Conservation (phyloP, 2,113 vertebrate genomes). For the Dipodomys stephensi region DNA sequence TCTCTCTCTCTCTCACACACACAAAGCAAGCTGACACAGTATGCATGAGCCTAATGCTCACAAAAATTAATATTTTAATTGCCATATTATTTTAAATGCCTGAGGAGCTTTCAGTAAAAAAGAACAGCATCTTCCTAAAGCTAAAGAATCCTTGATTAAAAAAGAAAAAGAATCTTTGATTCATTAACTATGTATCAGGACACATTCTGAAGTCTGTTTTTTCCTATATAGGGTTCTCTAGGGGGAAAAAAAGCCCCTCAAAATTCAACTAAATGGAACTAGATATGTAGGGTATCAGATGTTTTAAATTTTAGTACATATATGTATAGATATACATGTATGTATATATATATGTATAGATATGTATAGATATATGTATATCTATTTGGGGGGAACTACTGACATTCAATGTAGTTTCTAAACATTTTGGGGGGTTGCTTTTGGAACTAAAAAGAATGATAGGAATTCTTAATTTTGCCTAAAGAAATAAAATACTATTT, state of each 20-base stretch:
- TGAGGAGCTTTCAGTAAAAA: neutral
- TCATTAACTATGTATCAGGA: neutral
- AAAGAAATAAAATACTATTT: neutral
- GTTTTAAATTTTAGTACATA: neutral
- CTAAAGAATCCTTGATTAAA: neutral
- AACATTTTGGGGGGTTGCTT: constrained; percentile 25
- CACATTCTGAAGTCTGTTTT: neutral
- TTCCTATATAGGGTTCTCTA: neutral
- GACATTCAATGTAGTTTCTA: neutral
- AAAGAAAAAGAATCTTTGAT: neutral
- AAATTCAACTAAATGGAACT: neutral
- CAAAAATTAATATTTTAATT: neutral
- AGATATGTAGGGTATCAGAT: neutral
- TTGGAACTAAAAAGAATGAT: constrained; percentile 35
- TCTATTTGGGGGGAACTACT: neutral
- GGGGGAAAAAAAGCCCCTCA: neutral
- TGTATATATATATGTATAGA: neutral
- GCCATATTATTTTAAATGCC: neutral
- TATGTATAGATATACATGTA: neutral
- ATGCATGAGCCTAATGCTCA: neutral
- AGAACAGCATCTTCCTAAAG: neutral
- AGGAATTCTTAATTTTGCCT: neutral
- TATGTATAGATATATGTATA: neutral
- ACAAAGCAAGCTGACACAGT: neutral
- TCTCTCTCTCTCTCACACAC: neutral